These are phyloP conservation scores for Magallana angulata DNA, from an alignment of 1,140 invertebrate genomes.

Conservation along the genomic window DNA sequence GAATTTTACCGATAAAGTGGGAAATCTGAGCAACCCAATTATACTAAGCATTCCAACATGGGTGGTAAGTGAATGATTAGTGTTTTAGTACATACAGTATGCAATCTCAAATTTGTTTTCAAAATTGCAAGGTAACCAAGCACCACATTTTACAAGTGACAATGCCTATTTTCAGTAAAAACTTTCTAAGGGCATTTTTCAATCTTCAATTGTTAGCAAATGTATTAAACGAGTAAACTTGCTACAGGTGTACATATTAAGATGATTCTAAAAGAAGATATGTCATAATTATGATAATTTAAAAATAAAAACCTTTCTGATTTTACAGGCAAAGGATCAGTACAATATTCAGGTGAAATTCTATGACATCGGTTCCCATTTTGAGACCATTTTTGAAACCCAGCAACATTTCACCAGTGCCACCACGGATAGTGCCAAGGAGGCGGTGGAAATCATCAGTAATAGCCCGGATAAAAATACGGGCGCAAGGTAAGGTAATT, in stretches of 20 bases:
- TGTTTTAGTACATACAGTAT: too few relatives aligned
- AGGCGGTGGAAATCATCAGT: not conserved
- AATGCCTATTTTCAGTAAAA: too few relatives aligned
- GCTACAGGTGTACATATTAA: too few relatives aligned
- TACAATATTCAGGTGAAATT: constrained; percentile 21
- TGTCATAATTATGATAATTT: too few relatives aligned
- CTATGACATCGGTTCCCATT: not conserved
- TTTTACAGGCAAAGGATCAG: constrained; percentile 10
- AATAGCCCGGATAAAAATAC: not conserved
- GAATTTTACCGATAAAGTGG: not conserved
- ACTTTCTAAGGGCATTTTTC: too few relatives aligned
- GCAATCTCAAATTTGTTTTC: too few relatives aligned
- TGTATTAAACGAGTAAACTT: too few relatives aligned
- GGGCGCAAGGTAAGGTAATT: not conserved
- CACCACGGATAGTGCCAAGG: not conserved
- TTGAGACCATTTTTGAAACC: not conserved
- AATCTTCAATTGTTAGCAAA: too few relatives aligned
- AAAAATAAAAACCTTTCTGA: too few relatives aligned
- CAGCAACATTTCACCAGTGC: not conserved
- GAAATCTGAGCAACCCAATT: not conserved
- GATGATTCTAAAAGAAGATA: too few relatives aligned
- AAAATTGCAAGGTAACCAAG: too few relatives aligned
- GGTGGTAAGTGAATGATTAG: not conserved
- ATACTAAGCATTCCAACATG: not conserved
- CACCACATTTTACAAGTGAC: too few relatives aligned